Base-by-base conservation (phyloP, 2,888 invertebrate genomes). In the Cyaniris semiargus region DNA sequence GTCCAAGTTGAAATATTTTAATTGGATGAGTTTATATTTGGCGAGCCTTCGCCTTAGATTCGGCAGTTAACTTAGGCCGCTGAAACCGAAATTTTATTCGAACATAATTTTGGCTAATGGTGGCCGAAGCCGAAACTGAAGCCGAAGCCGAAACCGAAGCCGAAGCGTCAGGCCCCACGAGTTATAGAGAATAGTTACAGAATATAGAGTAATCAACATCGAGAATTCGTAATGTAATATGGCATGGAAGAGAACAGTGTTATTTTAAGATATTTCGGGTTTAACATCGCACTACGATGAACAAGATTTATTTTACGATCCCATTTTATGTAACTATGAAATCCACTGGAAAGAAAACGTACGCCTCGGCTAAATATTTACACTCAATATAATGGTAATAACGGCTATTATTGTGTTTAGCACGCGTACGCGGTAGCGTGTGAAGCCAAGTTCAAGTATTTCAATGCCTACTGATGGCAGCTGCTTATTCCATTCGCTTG, bases 351-450 rank as follows among this genome's bases (percentile, higher is more conserved):
- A 70, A 70, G 70, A 70, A 70, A 27, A 70, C 70, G 31, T 27
- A 70, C 70, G 31, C 23, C 31, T 70, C 31, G 31, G 70, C 23
- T 70, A 70, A 70, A 70, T 70, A 27, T 70, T 70, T 70, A 70
- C 27, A 70, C 70, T 70, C 70, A 70, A 27, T 23, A 27, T 70
- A 70, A 70, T 70, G 21, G 58, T 70, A 70, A 70, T 70, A 58
- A 58, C 58, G 58, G n/a, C 58, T 70, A 31, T 70, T 70, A 70
- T 70, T 70, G 70, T 15, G 15, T 31, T 70, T 23, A 23, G 31
- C 27, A 70, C 58, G 58, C 8, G 58, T 21, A 21, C 21, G 3
- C n/a, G 58, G 21, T n/a, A n/a, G n/a, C n/a, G n/a, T n/a, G n/a
- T n/a, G n/a, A n/a, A n/a, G n/a, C n/a, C n/a, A n/a, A n/a, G n/a